Conservation (phyloP, 2,888 invertebrate genomes). For the Orthosia gothica region DNA sequence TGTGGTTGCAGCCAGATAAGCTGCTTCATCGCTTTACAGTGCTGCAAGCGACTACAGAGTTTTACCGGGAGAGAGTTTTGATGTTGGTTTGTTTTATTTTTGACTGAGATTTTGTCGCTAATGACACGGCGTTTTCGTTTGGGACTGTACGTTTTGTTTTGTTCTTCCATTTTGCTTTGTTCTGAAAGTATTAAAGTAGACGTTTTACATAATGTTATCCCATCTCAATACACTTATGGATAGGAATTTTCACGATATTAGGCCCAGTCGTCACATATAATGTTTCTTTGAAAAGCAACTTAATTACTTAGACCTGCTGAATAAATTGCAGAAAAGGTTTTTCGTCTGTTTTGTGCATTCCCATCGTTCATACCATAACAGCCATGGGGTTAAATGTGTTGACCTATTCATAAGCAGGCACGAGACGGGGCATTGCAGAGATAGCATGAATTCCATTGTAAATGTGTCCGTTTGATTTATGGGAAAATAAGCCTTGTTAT, state of each 20-base stretch:
- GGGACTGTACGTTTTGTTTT: not conserved
- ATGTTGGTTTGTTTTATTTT: not conserved
- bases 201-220: too few species aligned
- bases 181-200: not conserved
- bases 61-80: conserved; percentile 12
- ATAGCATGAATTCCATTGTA: conserved; percentile 14
- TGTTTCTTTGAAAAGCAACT: not conserved
- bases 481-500: conserved; percentile 24
- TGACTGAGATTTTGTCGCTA: not conserved
- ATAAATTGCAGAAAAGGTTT: not conserved
- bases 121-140: not conserved
- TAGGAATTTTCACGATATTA: not conserved
- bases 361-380: not conserved
- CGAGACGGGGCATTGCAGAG: not conserved
- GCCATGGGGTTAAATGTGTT: not conserved
- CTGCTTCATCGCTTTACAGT: conserved; percentile 24
- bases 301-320: too few species aligned
- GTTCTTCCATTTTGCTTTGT: not conserved
- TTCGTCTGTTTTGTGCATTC: not conserved
- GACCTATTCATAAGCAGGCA: conserved; percentile 6
- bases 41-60: conserved; percentile 21
- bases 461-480: conserved; percentile 47
- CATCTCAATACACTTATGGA: too few species aligned
- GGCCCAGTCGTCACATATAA: not conserved
- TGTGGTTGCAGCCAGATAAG: conserved; percentile 46